Base-by-base conservation (phyloP, 1,140 invertebrate species). In the Megathymus violae region DNA sequence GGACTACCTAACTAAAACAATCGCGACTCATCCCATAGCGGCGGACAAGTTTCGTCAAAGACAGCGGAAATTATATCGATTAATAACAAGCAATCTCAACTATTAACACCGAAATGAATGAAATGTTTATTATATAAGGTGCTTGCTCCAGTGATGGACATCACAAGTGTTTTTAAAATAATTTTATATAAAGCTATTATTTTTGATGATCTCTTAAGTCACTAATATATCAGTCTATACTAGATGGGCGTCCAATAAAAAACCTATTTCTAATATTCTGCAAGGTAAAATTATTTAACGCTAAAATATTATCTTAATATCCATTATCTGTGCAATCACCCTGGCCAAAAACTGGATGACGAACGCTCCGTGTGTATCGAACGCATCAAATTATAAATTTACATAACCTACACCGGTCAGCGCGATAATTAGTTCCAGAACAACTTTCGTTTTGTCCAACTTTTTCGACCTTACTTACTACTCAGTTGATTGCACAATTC, bases 311-410 rank as follows among this genome's bases (percentile, higher is more conserved):
- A 46, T 62, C 51, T n/a, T 22, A 62, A 46, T 58, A 40, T 22
- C 19, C 14, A 48, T 62, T 34, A 31, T 63, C 60, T 54, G 54
- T 22, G 19, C 19, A 22, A 22, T 22, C 5, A 22, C 19, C 19
- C 2, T 71, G 67, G 36, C 52, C 50, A 65, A 62, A 65, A 77
- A 71, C 44, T 74, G 47, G 64, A 75, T 71, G 67, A 71, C 41
- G 62, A 67, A 74, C 71, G 63, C 59, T 60, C 19, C 43, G 60
- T 40, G 50, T 59, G 48, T 43, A 48, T 66, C 40, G 6, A 54
- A 67, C 40, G 51, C 64, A 66, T 70, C 74, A 76, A 66, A 80
- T 78, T 80, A 78, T 78, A 77, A 67, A 71, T 78, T 80, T 78
- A 78, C 73, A 75, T 80, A 82, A 82, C 68, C 51, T 47, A 71